These are phyloP conservation scores for Rhizoglyphus robini DNA, from an alignment of 1,140 invertebrate species.

Conservation along the genomic window DNA sequence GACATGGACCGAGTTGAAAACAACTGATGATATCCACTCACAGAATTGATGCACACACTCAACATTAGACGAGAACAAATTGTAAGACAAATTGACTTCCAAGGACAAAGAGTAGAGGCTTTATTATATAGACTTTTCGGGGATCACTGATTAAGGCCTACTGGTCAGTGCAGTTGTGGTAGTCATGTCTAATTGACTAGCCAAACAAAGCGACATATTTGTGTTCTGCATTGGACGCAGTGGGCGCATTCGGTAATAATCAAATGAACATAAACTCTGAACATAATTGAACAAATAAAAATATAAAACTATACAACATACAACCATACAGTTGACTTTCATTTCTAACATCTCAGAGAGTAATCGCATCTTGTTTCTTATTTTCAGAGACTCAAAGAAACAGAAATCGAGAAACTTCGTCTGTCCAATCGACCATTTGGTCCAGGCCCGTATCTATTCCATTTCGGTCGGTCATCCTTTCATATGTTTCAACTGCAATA, in stretches of 20 bases:
- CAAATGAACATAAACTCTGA: not conserved
- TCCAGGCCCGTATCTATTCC: constrained; percentile 7
- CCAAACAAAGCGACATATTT: not conserved
- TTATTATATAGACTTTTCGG: no score
- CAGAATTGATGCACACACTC: no score
- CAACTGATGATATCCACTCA: no score
- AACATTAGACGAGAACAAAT: no score
- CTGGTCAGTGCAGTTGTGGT: no score
- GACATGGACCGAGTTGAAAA: no score
- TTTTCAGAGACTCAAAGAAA: constrained; percentile 31
- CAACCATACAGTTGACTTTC: not conserved
- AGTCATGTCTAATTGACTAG: not conserved
- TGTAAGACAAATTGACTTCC: no score
- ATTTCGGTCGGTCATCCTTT: constrained; percentile 1
- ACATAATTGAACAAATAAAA: no score
- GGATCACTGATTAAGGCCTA: no score
- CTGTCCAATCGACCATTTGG: constrained; percentile 27
- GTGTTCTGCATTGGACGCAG: not conserved
- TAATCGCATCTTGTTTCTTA: not conserved
- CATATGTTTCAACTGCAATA: constrained; percentile 7
- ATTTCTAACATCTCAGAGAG: not conserved
- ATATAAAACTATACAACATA: no score
- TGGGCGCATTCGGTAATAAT: not conserved
- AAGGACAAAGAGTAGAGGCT: no score
- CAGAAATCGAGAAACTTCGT: constrained; percentile 38